Evolutionary conservation across 2,888 invertebrate genomes (phyloP).

Genomic region (Cataglyphis altisquamis): DNA sequence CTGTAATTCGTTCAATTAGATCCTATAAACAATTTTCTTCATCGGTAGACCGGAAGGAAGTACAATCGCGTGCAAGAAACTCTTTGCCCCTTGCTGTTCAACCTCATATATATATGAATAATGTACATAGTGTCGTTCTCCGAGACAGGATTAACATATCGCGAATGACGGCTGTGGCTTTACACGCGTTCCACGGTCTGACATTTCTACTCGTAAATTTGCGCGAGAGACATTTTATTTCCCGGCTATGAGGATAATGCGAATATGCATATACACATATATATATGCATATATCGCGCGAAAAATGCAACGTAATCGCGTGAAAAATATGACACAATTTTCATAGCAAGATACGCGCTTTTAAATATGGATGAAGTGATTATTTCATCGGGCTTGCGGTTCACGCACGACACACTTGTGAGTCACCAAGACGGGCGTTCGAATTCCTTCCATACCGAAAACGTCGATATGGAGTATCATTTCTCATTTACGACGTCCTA

Average conservation of each 20-base stretch:
- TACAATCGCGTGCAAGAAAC: conserved; percentile 41
- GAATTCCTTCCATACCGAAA: conserved; percentile 67
- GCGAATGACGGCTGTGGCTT: background rate
- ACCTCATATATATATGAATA: conserved; percentile 11
- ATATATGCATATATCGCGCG: background rate
- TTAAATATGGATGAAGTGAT: conserved; percentile 73
- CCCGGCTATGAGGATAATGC: background rate
- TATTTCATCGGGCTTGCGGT: conserved; percentile 76
- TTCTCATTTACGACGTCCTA: background rate
- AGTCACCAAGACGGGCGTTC: conserved; percentile 67
- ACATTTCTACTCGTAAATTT: background rate
- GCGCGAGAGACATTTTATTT: background rate
- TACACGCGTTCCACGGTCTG: background rate
- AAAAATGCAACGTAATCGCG: conserved; percentile 24
- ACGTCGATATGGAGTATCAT: conserved; percentile 27
- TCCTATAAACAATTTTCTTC: background rate
- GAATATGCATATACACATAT: background rate
- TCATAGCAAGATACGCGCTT: conserved; percentile 61
- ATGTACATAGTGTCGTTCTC: conserved; percentile 4
- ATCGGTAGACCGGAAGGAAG: conserved; percentile 60
- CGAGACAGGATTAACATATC: background rate
- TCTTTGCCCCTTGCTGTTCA: background rate
- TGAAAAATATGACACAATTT: conserved; percentile 67
- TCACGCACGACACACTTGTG: conserved; percentile 76
- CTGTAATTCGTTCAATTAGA: background rate